Base-by-base conservation (phyloP, 2,888 invertebrate genomes). In the Actias luna region DNA sequence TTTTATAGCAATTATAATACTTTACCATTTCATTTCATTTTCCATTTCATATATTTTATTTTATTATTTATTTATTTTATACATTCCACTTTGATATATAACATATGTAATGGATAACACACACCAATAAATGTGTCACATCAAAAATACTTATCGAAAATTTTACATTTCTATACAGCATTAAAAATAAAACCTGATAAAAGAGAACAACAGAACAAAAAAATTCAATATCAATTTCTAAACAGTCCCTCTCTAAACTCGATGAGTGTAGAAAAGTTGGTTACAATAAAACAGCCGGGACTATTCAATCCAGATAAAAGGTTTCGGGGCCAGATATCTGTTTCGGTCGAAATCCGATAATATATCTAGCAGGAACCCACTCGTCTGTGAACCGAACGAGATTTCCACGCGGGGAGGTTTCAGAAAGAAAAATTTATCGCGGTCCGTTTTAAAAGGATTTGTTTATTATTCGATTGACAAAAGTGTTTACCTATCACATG, bases 301-400 rank as follows among this genome's bases (percentile, higher is more conserved):
- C 71, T 62, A 70, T 79, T 77, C 78, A 79, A 79, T 79, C 65
- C 71, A 71, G 77, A 77, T 79, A 79, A 79, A 76, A 79, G 77
- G 75, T 74, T 77, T 72, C 63, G 59, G 46, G 73, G 67, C 71
- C 77, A 74, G 73, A 72, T 68, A 70, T 69, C 75, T 67, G 67
- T 70, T 27, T 68, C 65, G 68, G 60, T 65, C 67, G 58, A 60
- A 65, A 67, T 65, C 68, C 64, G 60, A 65, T 71, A 66, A 71
- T 68, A 59, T 69, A 70, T 71, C 55, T 55, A n/a, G 18, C 36
- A 31, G 36, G 25, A 10, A 36, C 39, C 35, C 35, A 59, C 14
- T 59, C 59, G 25, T 22, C 16, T 59, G 33, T 58, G 59, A 36
- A 36, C n/a, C 59, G 35, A 39, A 39, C 39, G 39, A 16, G 39